Evolutionary conservation across 2,888 invertebrate species (phyloP).

Genomic region (Lingula anatina): DNA sequence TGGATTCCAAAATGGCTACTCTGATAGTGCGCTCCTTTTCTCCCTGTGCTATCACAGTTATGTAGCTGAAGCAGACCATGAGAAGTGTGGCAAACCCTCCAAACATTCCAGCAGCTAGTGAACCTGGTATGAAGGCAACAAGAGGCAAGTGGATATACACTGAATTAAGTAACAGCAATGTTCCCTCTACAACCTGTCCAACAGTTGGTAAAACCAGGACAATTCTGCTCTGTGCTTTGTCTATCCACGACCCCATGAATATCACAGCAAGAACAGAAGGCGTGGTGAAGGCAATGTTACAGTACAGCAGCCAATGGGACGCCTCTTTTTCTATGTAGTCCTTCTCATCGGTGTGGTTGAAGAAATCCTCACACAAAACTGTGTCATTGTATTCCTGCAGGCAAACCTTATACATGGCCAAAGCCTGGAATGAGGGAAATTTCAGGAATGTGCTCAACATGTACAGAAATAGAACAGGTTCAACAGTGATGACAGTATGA

Average conservation of each 20-base stretch:
- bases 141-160: conserved; percentile 28
- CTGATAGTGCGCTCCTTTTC: conserved; percentile 70
- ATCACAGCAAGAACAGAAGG: conserved; percentile 41
- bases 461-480: conserved; percentile 81
- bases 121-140: conserved; percentile 47
- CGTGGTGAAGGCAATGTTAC: conserved; percentile 40
- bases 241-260: conserved; percentile 50
- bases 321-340: conserved; percentile 40
- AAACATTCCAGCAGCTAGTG: conserved; percentile 47
- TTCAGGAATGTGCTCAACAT: conserved; percentile 70
- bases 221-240: conserved; percentile 52
- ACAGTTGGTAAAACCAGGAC: conserved; percentile 52
- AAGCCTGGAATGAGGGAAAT: conserved; percentile 50
- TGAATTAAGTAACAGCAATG: conserved; percentile 35
- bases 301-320: conserved; percentile 45
- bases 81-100: conserved; percentile 53
- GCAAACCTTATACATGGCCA: conserved; percentile 52
- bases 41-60: conserved; percentile 70
- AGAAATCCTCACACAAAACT: conserved; percentile 20
- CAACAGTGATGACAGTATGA: conserved; percentile 76
- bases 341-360: conserved; percentile 22
- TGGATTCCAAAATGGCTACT: conserved; percentile 75
- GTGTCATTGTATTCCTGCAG: conserved; percentile 16
- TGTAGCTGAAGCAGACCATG: conserved; percentile 64
- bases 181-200: conserved; percentile 38